phyloP scores from a whole-genome alignment of 2,888 invertebrate genomes.

The Rhingia rostrata region DNA sequence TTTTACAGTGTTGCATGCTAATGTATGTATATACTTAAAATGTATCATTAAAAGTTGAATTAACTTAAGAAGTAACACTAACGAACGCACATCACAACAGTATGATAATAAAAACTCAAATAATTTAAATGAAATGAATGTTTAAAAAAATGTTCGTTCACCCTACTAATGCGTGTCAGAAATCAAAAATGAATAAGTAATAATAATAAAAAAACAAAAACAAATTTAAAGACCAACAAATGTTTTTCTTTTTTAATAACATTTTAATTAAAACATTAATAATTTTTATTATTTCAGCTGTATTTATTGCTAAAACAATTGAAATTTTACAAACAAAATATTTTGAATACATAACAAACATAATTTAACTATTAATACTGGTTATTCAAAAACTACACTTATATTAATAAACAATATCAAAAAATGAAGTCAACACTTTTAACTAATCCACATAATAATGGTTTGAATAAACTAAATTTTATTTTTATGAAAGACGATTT shows the following conservation, averaged over 20 bases:
- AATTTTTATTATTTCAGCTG: conserved; percentile 36
- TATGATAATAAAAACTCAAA: conserved; percentile 5
- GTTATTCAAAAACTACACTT: conserved; percentile 8
- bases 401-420: not conserved
- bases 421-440: not conserved
- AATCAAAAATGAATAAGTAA: not conserved
- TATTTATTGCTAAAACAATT: conserved; percentile 27
- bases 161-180: not conserved
- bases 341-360: conserved; percentile 22
- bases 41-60: no score
- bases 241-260: conserved; percentile 1
- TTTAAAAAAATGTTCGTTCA: conserved; percentile 13
- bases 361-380: conserved; percentile 46
- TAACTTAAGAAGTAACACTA: not conserved
- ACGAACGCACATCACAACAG: not conserved
- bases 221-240: conserved; percentile 52
- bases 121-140: conserved; percentile 55
- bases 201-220: not conserved
- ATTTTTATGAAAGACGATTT: conserved; percentile 1
- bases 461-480: not conserved
- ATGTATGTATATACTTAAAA: no score
- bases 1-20: no score
- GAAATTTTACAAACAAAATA: conserved; percentile 26
- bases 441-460: not conserved
- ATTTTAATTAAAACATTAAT: conserved; percentile 39